Conservation (phyloP, 2,797 vertebrate genomes). For the Myotis pilosus region DNA sequence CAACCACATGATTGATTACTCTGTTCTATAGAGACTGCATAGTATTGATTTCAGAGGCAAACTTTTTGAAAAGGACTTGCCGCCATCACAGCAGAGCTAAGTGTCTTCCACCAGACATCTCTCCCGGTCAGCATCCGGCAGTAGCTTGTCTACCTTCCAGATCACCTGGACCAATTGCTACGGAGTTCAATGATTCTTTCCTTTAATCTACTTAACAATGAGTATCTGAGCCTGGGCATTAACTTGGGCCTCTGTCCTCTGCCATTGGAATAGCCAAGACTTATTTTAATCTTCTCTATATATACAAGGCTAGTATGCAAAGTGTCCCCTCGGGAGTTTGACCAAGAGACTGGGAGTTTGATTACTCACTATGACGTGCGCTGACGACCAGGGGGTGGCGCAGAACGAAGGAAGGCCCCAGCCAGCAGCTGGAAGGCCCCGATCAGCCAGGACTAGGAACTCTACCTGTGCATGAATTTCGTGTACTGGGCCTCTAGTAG, state of each 20-base stretch:
- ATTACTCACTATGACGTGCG: too few species aligned
- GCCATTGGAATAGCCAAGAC: background rate
- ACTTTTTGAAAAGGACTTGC: background rate
- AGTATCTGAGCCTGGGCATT: background rate
- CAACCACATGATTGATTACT: background rate
- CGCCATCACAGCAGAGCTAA: conserved; percentile 36
- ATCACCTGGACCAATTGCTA: background rate
- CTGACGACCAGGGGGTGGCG: too few species aligned
- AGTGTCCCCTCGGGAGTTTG: too few species aligned
- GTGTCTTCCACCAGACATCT: background rate
- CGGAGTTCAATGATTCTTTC: background rate
- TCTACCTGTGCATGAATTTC: too few species aligned
- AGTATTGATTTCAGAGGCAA: conserved; percentile 49
- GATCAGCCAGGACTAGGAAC: too few species aligned
- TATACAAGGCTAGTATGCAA: too few species aligned
- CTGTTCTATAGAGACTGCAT: background rate
- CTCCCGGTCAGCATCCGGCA: background rate
- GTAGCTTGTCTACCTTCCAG: background rate
- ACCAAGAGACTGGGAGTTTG: too few species aligned
- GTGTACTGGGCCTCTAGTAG: too few species aligned
- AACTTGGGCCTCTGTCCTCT: background rate
- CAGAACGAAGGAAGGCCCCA: too few species aligned
- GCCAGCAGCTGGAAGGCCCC: too few species aligned
- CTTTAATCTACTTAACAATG: background rate
- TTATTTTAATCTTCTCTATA: background rate